Evolutionary conservation across 2,888 invertebrate species (phyloP).

Genomic region (Ariolimax columbianus): DNA sequence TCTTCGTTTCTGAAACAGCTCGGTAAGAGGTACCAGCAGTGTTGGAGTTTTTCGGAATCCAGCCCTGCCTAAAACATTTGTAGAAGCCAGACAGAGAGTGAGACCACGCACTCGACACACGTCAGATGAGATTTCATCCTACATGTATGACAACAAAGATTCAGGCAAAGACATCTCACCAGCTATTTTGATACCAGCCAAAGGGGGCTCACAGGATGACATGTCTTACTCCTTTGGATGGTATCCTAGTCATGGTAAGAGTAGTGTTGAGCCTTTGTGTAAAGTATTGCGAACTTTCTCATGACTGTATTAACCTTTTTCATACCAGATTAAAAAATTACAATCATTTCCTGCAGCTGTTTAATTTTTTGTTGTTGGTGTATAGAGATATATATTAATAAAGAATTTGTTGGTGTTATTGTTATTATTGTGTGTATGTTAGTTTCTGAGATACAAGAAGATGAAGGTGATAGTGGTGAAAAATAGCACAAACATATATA

Average conservation of each 20-base stretch:
- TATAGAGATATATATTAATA: too few relatives aligned
- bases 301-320: too few relatives aligned
- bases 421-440: too few relatives aligned
- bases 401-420: too few relatives aligned
- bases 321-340: too few relatives aligned
- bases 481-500: too few relatives aligned
- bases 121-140: slow-evolving; percentile 51
- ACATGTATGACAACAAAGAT: slow-evolving; percentile 36
- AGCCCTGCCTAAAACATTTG: slow-evolving; percentile 46
- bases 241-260: slow-evolving; percentile 56
- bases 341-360: too few relatives aligned
- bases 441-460: too few relatives aligned
- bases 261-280: neutral
- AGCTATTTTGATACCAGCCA: slow-evolving; percentile 62
- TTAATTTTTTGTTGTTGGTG: too few relatives aligned
- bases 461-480: too few relatives aligned
- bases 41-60: slow-evolving; percentile 81
- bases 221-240: slow-evolving; percentile 56
- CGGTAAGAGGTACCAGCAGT: slow-evolving; percentile 92
- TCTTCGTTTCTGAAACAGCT: slow-evolving; percentile 81
- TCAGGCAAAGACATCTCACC: slow-evolving; percentile 43
- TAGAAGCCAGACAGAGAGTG: slow-evolving; percentile 47
- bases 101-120: slow-evolving; percentile 50
- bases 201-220: slow-evolving; percentile 53
- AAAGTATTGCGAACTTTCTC: too few relatives aligned